These are phyloP conservation scores for Equus quagga DNA, from an alignment of 2,113 vertebrate genomes.

Conservation along the genomic window DNA sequence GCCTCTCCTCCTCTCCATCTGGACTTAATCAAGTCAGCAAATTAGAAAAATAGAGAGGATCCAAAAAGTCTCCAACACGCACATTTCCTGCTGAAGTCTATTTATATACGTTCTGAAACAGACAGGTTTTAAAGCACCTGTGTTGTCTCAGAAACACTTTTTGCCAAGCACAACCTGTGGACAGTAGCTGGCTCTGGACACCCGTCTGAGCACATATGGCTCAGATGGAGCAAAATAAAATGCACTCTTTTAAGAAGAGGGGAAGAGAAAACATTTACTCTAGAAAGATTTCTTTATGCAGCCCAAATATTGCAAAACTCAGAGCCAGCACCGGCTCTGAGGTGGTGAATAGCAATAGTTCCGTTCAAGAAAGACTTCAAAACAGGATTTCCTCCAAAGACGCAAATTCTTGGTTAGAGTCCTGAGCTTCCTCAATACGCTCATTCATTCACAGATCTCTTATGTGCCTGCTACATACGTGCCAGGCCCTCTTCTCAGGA, in stretches of 20 bases:
- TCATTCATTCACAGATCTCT: background rate
- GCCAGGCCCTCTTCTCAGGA: background rate
- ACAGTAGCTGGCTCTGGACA: background rate
- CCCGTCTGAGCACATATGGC: rapidly evolving
- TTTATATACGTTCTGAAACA: background rate
- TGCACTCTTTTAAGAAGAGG: background rate
- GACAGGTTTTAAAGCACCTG: slow-evolving; percentile 4
- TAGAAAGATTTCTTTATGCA: slow-evolving; percentile 16
- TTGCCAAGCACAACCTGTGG: slow-evolving; percentile 70
- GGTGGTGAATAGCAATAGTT: background rate
- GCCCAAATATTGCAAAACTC: background rate
- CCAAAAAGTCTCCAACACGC: background rate
- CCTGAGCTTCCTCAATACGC: background rate
- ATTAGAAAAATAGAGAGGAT: slow-evolving; percentile 31
- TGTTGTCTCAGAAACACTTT: slow-evolving; percentile 38
- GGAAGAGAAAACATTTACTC: background rate
- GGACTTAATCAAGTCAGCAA: background rate
- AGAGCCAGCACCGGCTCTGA: background rate
- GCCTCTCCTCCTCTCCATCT: slow-evolving; percentile 25
- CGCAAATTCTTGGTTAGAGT: background rate
- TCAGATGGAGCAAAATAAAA: background rate
- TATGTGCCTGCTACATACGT: background rate
- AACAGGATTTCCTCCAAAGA: background rate
- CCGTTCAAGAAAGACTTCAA: background rate
- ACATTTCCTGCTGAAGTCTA: background rate